These are phyloP conservation scores for Protonemura montana DNA, from an alignment of 2,888 invertebrate genomes.

Conservation along the genomic window DNA sequence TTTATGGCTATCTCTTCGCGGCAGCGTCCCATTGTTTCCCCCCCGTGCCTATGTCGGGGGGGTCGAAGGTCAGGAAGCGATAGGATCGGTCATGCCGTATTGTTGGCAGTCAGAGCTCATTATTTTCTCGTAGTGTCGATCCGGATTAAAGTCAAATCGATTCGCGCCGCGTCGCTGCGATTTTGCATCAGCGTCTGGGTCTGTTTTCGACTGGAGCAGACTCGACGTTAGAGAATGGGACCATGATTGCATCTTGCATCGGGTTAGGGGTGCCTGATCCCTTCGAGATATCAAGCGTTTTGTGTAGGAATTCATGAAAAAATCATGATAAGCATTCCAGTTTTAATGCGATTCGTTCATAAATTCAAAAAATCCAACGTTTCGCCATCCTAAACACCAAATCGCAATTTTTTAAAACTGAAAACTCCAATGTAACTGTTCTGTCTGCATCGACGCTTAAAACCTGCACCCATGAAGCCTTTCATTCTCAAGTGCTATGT, in stretches of 20 bases:
- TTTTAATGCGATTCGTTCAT: too few species aligned
- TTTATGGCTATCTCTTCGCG: slow-evolving; percentile 31
- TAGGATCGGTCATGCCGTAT: background rate
- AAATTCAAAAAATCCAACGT: too few species aligned
- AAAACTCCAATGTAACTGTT: too few species aligned
- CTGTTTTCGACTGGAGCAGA: background rate
- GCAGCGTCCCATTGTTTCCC: slow-evolving; percentile 33
- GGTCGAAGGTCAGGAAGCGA: background rate
- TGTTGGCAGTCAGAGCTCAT: slow-evolving; percentile 29
- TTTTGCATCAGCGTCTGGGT: background rate
- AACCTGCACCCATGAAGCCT: background rate
- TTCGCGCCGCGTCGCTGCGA: slow-evolving; percentile 54
- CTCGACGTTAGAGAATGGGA: background rate
- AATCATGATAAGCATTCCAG: too few species aligned
- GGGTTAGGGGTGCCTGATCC: too few species aligned
- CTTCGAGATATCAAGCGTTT: too few species aligned
- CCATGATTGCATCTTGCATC: slow-evolving; percentile 23
- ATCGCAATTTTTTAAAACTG: too few species aligned
- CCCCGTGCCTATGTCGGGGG: background rate
- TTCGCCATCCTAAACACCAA: too few species aligned
- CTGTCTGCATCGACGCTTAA: too few species aligned
- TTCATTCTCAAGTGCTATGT: background rate
- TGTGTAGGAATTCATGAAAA: too few species aligned
- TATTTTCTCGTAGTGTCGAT: slow-evolving; percentile 56
- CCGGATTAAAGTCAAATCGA: slow-evolving; percentile 70